Base-by-base conservation (phyloP, 2,888 invertebrate genomes). In the Drosophila fungiperda region DNA sequence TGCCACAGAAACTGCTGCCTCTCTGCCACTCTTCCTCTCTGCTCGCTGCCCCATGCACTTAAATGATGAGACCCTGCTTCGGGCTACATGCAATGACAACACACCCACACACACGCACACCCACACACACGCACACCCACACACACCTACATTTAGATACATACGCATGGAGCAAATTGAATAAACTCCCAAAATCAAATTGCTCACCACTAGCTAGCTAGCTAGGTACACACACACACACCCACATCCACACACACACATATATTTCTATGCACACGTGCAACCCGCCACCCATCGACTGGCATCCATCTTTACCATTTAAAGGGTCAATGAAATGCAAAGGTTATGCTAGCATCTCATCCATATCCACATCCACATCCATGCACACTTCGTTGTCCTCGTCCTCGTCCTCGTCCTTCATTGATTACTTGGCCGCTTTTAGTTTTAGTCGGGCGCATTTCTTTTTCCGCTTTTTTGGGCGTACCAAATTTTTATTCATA, bases 111-210 rank as follows among this genome's bases (percentile, higher is more conserved):
- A 64, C 57, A 57, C 26, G 59, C 26, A 62, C 62, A 50, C 23
- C 52, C 61, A 60, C 26, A 62, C 62, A 50, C 23, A 55, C 61
- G 11, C 26, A 55, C 57, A 40, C 48, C 59, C 57, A 57, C 50
- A 23, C 40, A 53, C 57, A 49, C 36, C 62, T 33, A 62, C 55
- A 61, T 61, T 57, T 54, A 62, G 69, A 63, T 55, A 8, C 55
- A 55, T 55, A 45, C 49, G 67, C 66, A 66, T 60, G 69, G 52
- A 79, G 80, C 83, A 87, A 87, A 87, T 87, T 87, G 87, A 87
- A 87, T 87, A 87, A 87, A 87, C 89, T 89, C 85, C 83, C 80
- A 79, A 87, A 87, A 87, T 89, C 89, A 82, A 87, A 89, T 85
- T 89, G 82, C 85, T 89, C 87, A 84, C 85, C 87, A 87, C 77